Evolutionary conservation across 2,113 vertebrate genomes (phyloP).

Genomic region (Nyctibius bracteatus): DNA sequence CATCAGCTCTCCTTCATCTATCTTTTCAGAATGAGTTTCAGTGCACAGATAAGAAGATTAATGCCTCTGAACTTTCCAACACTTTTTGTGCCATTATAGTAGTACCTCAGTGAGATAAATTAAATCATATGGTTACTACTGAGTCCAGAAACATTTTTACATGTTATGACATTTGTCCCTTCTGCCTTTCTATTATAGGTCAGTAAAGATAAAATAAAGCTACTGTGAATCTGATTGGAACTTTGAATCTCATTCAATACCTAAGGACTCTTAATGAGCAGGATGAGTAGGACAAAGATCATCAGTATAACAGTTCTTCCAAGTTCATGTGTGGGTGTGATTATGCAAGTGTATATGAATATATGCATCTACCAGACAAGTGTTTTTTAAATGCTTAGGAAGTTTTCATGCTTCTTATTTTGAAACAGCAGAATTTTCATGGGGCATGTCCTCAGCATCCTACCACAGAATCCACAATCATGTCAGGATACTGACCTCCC

Average conservation of each 20-base stretch:
- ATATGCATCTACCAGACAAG: neutral
- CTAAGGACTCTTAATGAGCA: neutral
- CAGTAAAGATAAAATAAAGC: neutral
- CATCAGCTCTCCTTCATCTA: conserved; percentile 73
- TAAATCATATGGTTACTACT: conserved; percentile 59
- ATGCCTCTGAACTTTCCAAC: conserved; percentile 75
- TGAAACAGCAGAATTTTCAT: neutral
- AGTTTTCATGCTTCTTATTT: neutral
- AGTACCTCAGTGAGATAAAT: conserved; percentile 41
- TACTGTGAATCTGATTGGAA: neutral
- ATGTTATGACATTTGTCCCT: conserved; percentile 43
- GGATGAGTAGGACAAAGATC: neutral
- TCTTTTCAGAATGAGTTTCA: conserved; percentile 72
- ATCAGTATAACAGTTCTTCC: neutral
- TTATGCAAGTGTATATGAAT: neutral
- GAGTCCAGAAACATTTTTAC: conserved; percentile 45
- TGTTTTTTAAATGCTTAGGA: neutral
- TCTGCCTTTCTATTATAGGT: neutral
- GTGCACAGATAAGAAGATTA: conserved; percentile 72
- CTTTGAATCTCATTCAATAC: neutral
- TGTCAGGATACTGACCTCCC: neutral
- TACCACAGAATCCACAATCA: neutral
- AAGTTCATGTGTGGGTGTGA: neutral
- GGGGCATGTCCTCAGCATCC: neutral
- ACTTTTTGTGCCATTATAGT: conserved; percentile 49